Evolutionary conservation across 2,888 invertebrate species (phyloP).

Genomic region (Odontothrips loti): DNA sequence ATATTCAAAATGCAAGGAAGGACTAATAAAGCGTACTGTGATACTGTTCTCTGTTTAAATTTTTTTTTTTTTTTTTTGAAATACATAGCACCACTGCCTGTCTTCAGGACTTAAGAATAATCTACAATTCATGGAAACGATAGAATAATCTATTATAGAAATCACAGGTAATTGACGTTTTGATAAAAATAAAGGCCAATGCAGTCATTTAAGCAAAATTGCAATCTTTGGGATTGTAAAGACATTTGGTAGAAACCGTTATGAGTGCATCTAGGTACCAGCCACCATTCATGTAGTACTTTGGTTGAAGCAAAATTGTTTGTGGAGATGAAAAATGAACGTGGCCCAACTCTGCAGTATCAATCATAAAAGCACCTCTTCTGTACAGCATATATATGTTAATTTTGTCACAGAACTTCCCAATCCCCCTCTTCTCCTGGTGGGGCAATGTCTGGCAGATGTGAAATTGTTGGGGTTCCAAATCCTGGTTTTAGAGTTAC

Average conservation of each 20-base stretch:
- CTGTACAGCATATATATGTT: neutral
- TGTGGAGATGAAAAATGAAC: too few species aligned
- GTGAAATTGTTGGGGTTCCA: neutral
- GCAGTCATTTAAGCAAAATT: too few species aligned
- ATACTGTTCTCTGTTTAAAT: neutral
- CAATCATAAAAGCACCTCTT: neutral
- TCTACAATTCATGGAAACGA: neutral
- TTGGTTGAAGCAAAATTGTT: too few species aligned
- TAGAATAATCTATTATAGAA: neutral
- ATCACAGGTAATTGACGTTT: neutral
- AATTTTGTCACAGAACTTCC: slow-evolving; percentile 32
- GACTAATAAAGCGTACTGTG: neutral
- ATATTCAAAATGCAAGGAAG: neutral
- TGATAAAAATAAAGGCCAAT: neutral
- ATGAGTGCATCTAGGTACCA: too few species aligned
- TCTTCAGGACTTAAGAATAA: neutral
- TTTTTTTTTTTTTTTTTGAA: too few species aligned
- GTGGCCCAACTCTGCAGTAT: neutral
- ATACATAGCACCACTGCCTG: too few species aligned
- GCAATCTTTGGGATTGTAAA: too few species aligned
- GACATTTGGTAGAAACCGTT: too few species aligned
- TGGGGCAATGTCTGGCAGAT: neutral
- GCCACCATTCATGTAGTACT: too few species aligned
- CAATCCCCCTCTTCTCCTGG: slow-evolving; percentile 35
- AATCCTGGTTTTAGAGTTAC: slow-evolving; percentile 31